Evolutionary conservation across 2,797 vertebrate species (phyloP), one percentile per base, ranked within the genome.

Genomic region (Schizopygopsis malacanthus): DNA sequence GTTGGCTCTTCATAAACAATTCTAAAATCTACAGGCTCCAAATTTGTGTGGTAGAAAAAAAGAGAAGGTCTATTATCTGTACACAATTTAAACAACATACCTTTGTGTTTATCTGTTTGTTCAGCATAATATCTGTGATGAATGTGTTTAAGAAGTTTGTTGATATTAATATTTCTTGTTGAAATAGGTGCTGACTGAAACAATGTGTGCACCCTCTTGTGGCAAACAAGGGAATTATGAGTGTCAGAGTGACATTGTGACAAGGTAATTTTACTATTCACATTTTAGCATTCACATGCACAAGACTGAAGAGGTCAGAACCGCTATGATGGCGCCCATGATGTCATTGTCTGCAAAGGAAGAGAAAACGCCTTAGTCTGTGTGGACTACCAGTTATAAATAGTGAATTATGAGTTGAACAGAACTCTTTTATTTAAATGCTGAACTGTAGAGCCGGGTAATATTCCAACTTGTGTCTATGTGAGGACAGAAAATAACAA

Each of bases 311-410:
- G 43, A 39, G 71, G 59, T 84, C 82, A 67, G 54, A 84, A 82
- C 50, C 12, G 8, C 28, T 70, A 20, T 28, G 20, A 78, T 6
- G 20, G 59, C 2, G 6, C 28, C 50, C 28, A 79, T 88, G 87
- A 86, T 71, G 70, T 86, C 81, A 88, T 20, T 22, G 85, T 88
- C 87, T 84, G 75, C 76, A 81, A 61, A 76, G 84, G 85, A 88
- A 86, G 61, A 86, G 84, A 67, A 83, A 52, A 81, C 28, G 72
- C 59, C 56, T 85, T 15, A 22, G 78, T 67, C 69, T 85, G 50
- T 79, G 83, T 47, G 18, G 76, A 79, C 33, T 61, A 61, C 52
- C n/a, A 47, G 72, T 69, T 81, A 85, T 81, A 73, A 73, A 81
- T 75, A 85, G 43, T 25, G 77, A 80, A 80, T 72, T 71, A 85